Evolutionary conservation across 2,888 invertebrate species (phyloP).

Genomic region (Cephus pulcher): DNA sequence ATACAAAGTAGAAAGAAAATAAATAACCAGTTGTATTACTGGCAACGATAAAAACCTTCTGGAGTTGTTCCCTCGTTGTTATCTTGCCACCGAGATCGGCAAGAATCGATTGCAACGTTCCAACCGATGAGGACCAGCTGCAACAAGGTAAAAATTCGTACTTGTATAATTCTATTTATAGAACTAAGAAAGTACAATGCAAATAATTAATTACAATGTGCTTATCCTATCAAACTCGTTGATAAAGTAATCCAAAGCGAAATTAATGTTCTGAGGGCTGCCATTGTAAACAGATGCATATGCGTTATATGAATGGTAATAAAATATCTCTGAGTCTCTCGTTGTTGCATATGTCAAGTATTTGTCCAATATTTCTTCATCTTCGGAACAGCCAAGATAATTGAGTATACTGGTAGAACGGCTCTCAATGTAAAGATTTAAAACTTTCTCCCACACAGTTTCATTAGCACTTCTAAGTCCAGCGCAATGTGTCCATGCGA

Average conservation of each 20-base stretch:
- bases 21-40: neutral
- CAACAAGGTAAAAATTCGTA: neutral
- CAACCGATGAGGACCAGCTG: constrained; percentile 7
- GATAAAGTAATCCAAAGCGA: constrained; percentile 39
- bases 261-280: constrained; percentile 38
- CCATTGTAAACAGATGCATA: constrained; percentile 37
- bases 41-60: constrained; percentile 19
- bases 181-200: constrained; percentile 13
- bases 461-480: constrained; percentile 55
- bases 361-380: constrained; percentile 61
- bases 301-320: constrained; percentile 17
- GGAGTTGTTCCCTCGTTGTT: constrained; percentile 22
- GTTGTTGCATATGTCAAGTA: constrained; percentile 25
- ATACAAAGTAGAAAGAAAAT: neutral
- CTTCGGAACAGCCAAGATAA: constrained; percentile 63
- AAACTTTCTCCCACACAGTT: constrained; percentile 33
- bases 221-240: constrained; percentile 31
- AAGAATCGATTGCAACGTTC: constrained; percentile 10
- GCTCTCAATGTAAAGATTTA: constrained; percentile 66
- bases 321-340: constrained; percentile 11
- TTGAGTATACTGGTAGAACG: constrained; percentile 53
- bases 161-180: neutral
- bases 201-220: constrained; percentile 2
- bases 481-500: constrained; percentile 65
- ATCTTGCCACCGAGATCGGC: constrained; percentile 16